Evolutionary conservation across 2,888 invertebrate genomes (phyloP).

Genomic region (Cantharis rustica): DNA sequence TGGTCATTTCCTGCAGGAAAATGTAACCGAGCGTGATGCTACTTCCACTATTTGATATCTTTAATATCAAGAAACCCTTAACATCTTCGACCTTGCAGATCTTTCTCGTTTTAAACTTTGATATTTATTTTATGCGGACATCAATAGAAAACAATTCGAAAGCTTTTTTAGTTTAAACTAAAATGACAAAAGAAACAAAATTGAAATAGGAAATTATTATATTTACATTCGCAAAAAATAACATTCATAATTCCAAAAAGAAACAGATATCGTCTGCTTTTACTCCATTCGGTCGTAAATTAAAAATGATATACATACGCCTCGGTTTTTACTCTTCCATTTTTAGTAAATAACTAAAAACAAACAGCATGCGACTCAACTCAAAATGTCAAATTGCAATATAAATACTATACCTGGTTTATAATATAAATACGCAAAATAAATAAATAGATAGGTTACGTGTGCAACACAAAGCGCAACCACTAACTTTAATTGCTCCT

Average conservation of each 20-base stretch:
- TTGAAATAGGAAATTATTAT: background rate
- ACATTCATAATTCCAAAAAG: background rate
- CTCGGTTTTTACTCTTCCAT: background rate
- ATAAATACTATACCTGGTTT: too few relatives aligned
- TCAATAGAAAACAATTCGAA: background rate
- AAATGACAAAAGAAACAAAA: background rate
- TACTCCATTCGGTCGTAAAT: background rate
- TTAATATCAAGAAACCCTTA: background rate
- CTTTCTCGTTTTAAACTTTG: background rate
- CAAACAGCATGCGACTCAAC: background rate
- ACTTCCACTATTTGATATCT: background rate
- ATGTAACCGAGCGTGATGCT: background rate
- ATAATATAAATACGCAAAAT: too few relatives aligned
- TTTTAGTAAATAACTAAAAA: background rate
- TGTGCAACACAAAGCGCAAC: background rate
- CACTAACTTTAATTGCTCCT: background rate
- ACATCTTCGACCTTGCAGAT: background rate
- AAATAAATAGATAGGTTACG: background rate
- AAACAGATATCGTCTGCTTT: background rate
- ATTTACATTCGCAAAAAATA: background rate
- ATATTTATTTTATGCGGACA: background rate
- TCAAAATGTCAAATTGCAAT: background rate
- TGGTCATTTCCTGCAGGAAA: background rate
- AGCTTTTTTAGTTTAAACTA: background rate
- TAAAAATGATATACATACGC: background rate